Evolutionary conservation across 2,797 vertebrate species (phyloP), one percentile per base, ranked within the genome.

Genomic region (Kryptolebias ocellatus): DNA sequence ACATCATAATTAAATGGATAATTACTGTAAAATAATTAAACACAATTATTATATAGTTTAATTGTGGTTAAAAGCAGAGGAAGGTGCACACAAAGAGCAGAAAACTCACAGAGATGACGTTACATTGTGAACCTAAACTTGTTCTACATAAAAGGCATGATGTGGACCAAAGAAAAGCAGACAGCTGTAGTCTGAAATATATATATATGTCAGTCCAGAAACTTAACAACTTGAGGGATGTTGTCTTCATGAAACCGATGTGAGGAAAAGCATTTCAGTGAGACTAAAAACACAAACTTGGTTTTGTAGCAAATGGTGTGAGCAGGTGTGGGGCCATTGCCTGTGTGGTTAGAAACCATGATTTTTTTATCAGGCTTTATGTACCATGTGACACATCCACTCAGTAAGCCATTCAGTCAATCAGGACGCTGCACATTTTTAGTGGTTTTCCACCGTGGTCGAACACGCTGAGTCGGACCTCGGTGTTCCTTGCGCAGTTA

Each of bases 221-320:
- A 81, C 70, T 74, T 78, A 68, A 75, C 76, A 63, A 63, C 79
- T 54, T 29, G 66, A 70, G 83, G 73, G 79, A 87, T 90, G 88
- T 78, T 65, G 76, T 88, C 86, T 84, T 88, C 84, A 89, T 84
- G 88, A 87, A 89, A 78, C 61, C 1, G 0, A 81, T 49, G 78
- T 74, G 78, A 83, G 87, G 79, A 76, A 86, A 75, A 85, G 79
- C 65, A 64, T 87, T 87, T 81, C 71, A 83, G 79, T 47, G 52
- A 71, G 72, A 81, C 80, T 79, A 83, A 86, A 72, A 77, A 73
- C 34, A 60, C 60, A 67, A 47, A 64, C 79, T 83, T 80, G 78
- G 82, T 72, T 45, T 20, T 20, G 70, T 67, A 72, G 62, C 61
- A 84, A 85, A 87, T 83, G 67, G 69, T 29, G 84, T 66, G 79